These are phyloP conservation scores for Euwallacea fornicatus DNA, from an alignment of 1,140 invertebrate genomes.

Conservation along the genomic window DNA sequence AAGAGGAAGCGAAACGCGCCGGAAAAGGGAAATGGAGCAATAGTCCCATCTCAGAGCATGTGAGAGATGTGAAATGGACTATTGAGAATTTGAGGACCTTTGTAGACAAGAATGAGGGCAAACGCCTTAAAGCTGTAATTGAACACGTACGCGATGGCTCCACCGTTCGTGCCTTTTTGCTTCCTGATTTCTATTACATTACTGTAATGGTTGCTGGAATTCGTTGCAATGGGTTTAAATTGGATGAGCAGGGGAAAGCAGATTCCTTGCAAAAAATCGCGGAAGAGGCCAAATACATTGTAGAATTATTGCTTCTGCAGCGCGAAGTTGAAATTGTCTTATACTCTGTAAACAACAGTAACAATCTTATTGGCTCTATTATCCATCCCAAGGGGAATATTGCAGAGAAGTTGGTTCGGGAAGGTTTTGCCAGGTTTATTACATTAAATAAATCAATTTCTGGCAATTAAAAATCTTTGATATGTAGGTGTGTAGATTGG, in stretches of 20 bases:
- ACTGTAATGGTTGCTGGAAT: constrained; percentile 95
- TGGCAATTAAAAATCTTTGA: not conserved
- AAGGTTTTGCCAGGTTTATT: constrained; percentile 72
- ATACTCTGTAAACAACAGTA: constrained; percentile 90
- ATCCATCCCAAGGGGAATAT: constrained; percentile 91
- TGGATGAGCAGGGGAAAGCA: constrained; percentile 67
- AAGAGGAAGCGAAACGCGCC: constrained; percentile 85
- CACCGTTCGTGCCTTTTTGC: constrained; percentile 87
- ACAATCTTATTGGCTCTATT: constrained; percentile 94
- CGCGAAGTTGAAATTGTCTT: constrained; percentile 91
- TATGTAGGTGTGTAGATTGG: constrained; percentile 87
- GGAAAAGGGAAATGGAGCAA: constrained; percentile 84
- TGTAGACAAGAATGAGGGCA: constrained; percentile 77
- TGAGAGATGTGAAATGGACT: constrained; percentile 85
- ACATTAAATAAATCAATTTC: not conserved
- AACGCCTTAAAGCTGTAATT: constrained; percentile 84
- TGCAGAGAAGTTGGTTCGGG: constrained; percentile 82
- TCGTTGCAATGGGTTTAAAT: constrained; percentile 76
- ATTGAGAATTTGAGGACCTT: constrained; percentile 81
- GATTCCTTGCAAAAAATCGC: constrained; percentile 62
- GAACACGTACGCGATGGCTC: constrained; percentile 97
- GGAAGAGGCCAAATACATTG: constrained; percentile 86
- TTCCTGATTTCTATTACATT: constrained; percentile 86
- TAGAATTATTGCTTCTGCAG: constrained; percentile 88
- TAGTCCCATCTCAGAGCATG: constrained; percentile 61